A percentile compares a stretch with the other conserved stretches of the same genome.
Conservation (phyloP, 2,888 invertebrate species). For the Altica lythri region DNA sequence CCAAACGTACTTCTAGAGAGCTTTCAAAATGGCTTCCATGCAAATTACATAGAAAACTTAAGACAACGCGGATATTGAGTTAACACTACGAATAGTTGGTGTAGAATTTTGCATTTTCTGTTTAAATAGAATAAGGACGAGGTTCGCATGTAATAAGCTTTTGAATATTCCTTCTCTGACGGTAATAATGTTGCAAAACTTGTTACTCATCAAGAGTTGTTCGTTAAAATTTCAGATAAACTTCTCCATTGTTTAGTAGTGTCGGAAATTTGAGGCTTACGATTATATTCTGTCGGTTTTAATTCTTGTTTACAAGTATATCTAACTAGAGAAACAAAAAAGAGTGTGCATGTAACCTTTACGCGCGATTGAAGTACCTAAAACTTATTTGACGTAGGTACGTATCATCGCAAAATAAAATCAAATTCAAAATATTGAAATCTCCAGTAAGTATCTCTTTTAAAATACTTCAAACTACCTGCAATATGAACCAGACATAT, state of each 20-base stretch:
- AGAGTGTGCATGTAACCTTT: too few relatives aligned
- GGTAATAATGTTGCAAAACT: slow-evolving; percentile 39
- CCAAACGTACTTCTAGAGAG: slow-evolving; percentile 43
- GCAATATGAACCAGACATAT: too few relatives aligned
- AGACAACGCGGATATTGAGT: slow-evolving; percentile 58
- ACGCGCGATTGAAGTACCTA: too few relatives aligned
- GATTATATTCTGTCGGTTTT: slow-evolving; percentile 15
- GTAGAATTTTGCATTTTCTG: slow-evolving; percentile 33
- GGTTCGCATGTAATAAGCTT: slow-evolving; percentile 36
- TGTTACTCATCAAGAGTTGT: slow-evolving; percentile 36
- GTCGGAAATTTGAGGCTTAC: slow-evolving; percentile 24
- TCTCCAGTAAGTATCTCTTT: too few relatives aligned
- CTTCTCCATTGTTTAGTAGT: slow-evolving; percentile 26
- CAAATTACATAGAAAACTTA: slow-evolving; percentile 59
- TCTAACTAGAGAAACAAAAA: too few relatives aligned
- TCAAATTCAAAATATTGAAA: too few relatives aligned
- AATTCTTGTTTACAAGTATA: too few relatives aligned
- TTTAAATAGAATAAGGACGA: slow-evolving; percentile 34
- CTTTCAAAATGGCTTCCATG: slow-evolving; percentile 59
- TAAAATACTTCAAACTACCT: too few relatives aligned
- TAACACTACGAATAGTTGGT: slow-evolving; percentile 48
- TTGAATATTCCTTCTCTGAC: slow-evolving; percentile 43
- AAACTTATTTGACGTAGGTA: too few relatives aligned
- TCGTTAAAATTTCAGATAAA: slow-evolving; percentile 33
- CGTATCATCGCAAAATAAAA: too few relatives aligned